These are phyloP conservation scores for Trichogramma pretiosum DNA, from an alignment of 1,140 invertebrate genomes.

Conservation along the genomic window DNA sequence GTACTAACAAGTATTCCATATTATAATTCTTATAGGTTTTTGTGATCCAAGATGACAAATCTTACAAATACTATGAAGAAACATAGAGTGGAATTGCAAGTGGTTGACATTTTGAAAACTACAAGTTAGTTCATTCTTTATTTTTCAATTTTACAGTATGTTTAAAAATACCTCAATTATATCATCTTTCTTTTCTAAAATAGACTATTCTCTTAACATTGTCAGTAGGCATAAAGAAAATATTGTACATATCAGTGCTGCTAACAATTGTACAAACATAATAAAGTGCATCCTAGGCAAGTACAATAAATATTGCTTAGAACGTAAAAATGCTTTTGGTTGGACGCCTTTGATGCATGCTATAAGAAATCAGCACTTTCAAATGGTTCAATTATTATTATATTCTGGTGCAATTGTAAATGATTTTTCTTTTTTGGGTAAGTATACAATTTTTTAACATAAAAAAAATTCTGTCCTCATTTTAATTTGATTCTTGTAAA, in stretches of 20 bases:
- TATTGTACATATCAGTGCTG: conserved; percentile 34
- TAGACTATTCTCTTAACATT: conserved; percentile 34
- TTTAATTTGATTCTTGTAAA: conserved; percentile 1
- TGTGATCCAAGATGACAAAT: no score
- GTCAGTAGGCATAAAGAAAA: conserved; percentile 37
- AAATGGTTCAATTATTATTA: conserved; percentile 38
- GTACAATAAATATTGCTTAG: conserved; percentile 18
- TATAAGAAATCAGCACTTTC: conserved; percentile 39
- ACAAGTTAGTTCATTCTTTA: conserved; percentile 2
- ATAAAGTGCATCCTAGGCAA: conserved; percentile 29
- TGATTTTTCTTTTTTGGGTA: conserved; percentile 43
- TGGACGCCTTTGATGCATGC: conserved; percentile 50
- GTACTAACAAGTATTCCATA: no score
- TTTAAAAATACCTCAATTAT: not conserved
- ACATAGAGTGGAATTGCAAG: conserved; percentile 4
- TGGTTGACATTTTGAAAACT: conserved; percentile 10
- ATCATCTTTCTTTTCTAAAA: not conserved
- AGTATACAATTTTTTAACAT: conserved; percentile 12
- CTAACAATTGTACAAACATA: conserved; percentile 30
- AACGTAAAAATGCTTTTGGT: conserved; percentile 43
- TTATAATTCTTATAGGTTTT: no score
- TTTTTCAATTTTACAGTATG: not conserved
- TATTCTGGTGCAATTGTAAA: conserved; percentile 36
- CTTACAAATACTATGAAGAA: not conserved
- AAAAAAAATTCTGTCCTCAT: not conserved